Percentiles rank a stretch among this genome's conserved stretches.
phyloP scores from a whole-genome alignment of 2,113 vertebrate genomes.

The Pseudorasbora parva region DNA sequence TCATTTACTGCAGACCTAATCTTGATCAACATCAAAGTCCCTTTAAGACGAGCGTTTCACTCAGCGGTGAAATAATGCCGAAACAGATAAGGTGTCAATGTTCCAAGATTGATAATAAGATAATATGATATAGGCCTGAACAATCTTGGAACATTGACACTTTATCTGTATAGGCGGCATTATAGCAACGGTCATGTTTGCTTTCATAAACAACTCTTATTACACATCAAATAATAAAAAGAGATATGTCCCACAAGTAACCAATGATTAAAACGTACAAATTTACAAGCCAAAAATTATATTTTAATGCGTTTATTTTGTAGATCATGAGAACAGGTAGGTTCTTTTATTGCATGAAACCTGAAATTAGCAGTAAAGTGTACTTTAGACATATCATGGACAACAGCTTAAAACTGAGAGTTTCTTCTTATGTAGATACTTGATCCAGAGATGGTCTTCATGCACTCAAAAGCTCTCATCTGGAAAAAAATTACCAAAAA shows the following conservation, averaged over 20 bases:
- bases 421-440: no score
- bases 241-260: background rate
- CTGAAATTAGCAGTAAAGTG: background rate
- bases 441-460: constrained; percentile 12
- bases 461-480: constrained; percentile 62
- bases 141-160: background rate
- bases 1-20: background rate
- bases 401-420: background rate
- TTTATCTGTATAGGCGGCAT: background rate
- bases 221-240: background rate
- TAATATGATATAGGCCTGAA: background rate
- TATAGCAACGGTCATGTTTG: background rate
- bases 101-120: no score
- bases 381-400: background rate
- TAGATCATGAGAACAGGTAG: background rate
- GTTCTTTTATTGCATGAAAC: background rate
- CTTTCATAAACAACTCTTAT: background rate
- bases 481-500: constrained; percentile 37
- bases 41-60: no score
- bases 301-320: background rate
- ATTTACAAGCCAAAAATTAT: background rate
- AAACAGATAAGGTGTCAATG: no score
- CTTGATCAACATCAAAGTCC: background rate
- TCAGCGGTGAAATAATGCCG: no score
- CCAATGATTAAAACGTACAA: background rate